Conservation (phyloP, 2,888 invertebrate genomes). For the Clunio marinus region DNA sequence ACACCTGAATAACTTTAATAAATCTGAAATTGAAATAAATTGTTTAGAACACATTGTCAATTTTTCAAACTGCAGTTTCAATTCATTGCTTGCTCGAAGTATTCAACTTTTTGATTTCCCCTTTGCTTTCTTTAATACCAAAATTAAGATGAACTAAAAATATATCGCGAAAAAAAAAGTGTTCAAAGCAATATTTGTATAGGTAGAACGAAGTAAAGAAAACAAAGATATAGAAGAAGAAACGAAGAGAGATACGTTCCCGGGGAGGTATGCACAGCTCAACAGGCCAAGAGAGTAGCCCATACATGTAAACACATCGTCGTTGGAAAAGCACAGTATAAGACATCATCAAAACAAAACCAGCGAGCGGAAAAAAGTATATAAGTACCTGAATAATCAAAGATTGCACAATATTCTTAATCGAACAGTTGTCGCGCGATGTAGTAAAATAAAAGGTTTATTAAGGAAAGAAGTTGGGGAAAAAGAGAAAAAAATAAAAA, state of each 20-base stretch:
- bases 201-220: background rate
- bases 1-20: too few species aligned
- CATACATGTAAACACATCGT: conserved; percentile 4
- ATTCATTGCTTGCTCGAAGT: too few species aligned
- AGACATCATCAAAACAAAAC: conserved; percentile 33
- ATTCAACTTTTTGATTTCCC: too few species aligned
- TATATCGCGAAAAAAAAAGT: background rate
- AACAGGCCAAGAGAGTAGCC: conserved; percentile 13
- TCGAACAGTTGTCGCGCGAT: conserved; percentile 38
- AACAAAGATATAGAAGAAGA: background rate
- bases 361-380: conserved; percentile 34
- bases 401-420: conserved; percentile 39
- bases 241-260: background rate
- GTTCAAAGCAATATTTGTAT: background rate
- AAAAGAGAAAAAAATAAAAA: conserved; percentile 13
- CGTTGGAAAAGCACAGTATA: conserved; percentile 13
- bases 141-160: background rate
- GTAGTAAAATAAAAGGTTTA: conserved; percentile 12
- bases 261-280: background rate
- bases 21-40: too few species aligned
- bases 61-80: too few species aligned
- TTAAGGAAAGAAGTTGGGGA: background rate
- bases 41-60: too few species aligned
- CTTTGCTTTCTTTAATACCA: background rate
- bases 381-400: conserved; percentile 38